These are phyloP conservation scores for Crossaster papposus DNA, from an alignment of 53 echinoderm and acorn worm species.

Conservation along the genomic window DNA sequence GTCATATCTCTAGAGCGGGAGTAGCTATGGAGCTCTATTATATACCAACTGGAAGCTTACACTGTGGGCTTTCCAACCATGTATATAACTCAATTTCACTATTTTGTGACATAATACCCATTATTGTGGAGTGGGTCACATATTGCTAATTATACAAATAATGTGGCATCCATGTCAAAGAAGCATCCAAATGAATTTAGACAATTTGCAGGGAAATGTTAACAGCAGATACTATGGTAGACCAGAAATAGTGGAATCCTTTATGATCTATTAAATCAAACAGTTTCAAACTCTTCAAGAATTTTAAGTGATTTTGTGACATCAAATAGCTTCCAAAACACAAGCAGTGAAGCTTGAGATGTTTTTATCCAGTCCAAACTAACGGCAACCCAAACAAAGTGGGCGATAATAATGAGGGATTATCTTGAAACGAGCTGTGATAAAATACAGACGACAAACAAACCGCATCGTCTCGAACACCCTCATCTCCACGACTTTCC, in stretches of 20 bases:
- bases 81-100: too few relatives aligned
- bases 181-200: too few relatives aligned
- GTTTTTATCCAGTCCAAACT: neutral
- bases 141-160: too few relatives aligned
- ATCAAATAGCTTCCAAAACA: neutral
- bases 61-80: too few relatives aligned
- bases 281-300: constrained; percentile 22
- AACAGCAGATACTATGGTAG: neutral
- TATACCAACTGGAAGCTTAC: too few relatives aligned
- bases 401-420: constrained; percentile 39
- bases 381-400: constrained; percentile 27
- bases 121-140: too few relatives aligned
- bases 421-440: constrained; percentile 9
- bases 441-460: constrained; percentile 10
- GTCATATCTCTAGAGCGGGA: too few relatives aligned
- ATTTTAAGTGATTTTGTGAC: constrained; percentile 48
- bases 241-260: neutral
- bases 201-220: neutral
- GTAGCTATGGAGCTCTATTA: too few relatives aligned
- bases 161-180: too few relatives aligned
- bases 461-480: neutral
- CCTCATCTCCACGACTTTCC: neutral
- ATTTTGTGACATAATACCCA: too few relatives aligned
- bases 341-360: neutral
- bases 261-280: neutral